Percentiles rank a stretch among this genome's conserved stretches.
Evolutionary conservation across 2,888 invertebrate species (phyloP).

Genomic region (Ariolimax columbianus): DNA sequence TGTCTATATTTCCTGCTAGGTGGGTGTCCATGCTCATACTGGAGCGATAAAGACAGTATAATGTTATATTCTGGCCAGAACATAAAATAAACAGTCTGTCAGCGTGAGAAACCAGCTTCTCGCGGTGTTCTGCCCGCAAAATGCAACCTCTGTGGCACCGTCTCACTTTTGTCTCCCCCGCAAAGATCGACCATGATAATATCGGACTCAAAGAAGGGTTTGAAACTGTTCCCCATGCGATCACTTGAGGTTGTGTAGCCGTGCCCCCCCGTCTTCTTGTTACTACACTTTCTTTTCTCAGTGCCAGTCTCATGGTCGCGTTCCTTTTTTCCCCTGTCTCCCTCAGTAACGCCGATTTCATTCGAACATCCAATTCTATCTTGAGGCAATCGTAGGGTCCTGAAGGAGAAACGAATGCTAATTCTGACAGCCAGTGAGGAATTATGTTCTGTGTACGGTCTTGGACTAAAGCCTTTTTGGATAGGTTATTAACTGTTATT

Average conservation of each 20-base stretch:
- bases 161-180: no score
- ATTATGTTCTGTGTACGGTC: conserved; percentile 8
- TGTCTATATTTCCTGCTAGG: no score
- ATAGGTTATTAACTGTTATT: conserved; percentile 14
- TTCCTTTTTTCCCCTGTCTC: background rate
- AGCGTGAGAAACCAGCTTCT: background rate
- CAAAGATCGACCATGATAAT: conserved; percentile 29
- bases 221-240: background rate
- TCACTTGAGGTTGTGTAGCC: background rate
- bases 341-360: background rate
- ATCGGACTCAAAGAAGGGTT: conserved; percentile 9
- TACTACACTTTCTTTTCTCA: background rate
- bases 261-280: conserved; percentile 1
- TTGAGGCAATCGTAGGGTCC: background rate
- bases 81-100: background rate
- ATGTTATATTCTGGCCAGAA: background rate
- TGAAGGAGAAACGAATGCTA: background rate
- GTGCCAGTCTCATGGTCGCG: background rate
- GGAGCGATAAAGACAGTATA: no score
- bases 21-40: no score
- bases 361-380: background rate
- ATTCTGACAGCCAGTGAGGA: conserved; percentile 5
- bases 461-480: background rate
- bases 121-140: background rate
- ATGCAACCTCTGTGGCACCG: background rate